phyloP scores from a whole-genome alignment of 2,113 vertebrate species.

The Nothoprocta pentlandii region DNA sequence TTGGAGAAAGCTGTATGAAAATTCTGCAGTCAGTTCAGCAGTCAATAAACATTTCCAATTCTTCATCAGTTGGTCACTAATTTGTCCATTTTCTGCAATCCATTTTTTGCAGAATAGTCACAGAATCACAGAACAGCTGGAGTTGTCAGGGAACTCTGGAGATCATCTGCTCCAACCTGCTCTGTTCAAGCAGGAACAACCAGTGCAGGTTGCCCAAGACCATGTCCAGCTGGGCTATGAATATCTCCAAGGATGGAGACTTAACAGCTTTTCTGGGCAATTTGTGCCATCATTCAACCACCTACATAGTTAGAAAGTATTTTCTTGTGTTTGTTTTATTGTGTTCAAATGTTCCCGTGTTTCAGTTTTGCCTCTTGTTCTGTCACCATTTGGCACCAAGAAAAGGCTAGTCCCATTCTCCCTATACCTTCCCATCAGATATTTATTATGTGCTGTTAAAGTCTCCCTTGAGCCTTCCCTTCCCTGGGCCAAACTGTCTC shows the following conservation, averaged over 20 bases:
- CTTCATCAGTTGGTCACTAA: background rate
- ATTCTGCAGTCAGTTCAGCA: background rate
- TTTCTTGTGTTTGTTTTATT: background rate
- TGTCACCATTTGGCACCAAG: background rate
- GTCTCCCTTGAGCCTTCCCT: no score
- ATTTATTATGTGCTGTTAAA: background rate
- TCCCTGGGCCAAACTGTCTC: no score
- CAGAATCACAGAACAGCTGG: no score
- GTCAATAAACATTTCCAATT: background rate
- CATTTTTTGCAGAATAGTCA: no score
- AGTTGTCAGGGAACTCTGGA: background rate
- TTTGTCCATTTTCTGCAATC: fast-evolving
- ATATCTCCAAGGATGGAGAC: background rate
- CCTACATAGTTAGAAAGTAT: background rate
- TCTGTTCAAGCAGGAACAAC: background rate
- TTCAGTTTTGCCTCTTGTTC: background rate
- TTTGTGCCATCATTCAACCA: background rate
- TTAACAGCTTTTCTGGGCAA: background rate
- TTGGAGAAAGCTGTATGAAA: background rate
- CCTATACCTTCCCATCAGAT: background rate
- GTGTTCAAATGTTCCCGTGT: background rate
- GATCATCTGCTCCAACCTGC: background rate
- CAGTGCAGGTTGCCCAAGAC: background rate
- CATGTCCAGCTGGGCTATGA: background rate
- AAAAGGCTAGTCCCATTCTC: background rate